Evolutionary conservation across 2,888 invertebrate species (phyloP), one percentile per base, ranked within the genome.

Genomic region (Pristionchus japonicus): DNA sequence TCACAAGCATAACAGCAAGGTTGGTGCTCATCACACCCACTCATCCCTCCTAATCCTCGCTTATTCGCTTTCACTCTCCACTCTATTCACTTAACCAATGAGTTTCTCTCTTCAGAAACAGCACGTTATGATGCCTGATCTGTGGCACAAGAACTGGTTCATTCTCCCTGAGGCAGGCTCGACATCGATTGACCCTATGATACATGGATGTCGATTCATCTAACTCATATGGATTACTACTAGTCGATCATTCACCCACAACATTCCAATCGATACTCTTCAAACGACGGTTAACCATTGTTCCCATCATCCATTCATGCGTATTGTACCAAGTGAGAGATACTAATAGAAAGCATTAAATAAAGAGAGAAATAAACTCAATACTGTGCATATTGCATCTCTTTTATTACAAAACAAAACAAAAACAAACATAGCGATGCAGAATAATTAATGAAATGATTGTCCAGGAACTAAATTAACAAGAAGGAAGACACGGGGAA

Each of bases 131-230:
- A 80, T 88, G 70, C 61, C 88, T 47, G 92, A 92, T 57, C 82
- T 92, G 47, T 92, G 92, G 91, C 86, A 89, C 40, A 83, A 89
- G 61, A 91, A 92, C 84, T 88, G 84, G 2, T 91, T 92, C 52
- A 77, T 93, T 40, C 91, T 93, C 17, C 93, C 93, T 0, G 94
- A 94, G 89, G 94, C 93, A 20, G 93, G 93, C 49, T 91, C 92
- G 23, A 94, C 93, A 0, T 90, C 90, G 34, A 91, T 93, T 61
- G 93, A 93, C 87, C 93, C 93, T 57, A 93, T 93, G 91, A 88
- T 93, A 40, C 93, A 92, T 87, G 91, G 92, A 52, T 91, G 91
- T 61, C 90, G 93, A 40, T 92, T 92, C 86, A 88, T 92, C 57
- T 91, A 82, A 90, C 40, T 49, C 49, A 17, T 17, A 49, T 49